Conservation (phyloP, 2,888 invertebrate genomes). For the Prosopocoilus inquinatus region DNA sequence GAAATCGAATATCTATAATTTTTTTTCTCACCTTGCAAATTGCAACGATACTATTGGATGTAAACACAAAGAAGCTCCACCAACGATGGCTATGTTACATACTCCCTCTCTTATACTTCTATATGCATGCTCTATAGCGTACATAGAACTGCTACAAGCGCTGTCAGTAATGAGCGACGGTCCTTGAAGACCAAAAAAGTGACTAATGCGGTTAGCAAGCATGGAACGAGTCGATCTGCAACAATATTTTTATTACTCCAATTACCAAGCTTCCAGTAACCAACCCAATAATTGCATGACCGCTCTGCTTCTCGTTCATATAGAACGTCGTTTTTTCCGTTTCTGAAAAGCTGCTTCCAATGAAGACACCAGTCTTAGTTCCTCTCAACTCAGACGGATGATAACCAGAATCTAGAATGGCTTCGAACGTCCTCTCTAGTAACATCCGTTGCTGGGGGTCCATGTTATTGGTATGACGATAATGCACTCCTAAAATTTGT, state of each 20-base stretch:
- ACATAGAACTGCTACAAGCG: conserved; percentile 91
- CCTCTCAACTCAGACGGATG: conserved; percentile 71
- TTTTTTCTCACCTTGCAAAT: conserved; percentile 63
- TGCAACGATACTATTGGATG: conserved; percentile 88
- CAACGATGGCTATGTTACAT: conserved; percentile 88
- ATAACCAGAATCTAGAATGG: conserved; percentile 62
- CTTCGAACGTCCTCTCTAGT: conserved; percentile 61
- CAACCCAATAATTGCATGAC: background rate
- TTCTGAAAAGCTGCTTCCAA: conserved; percentile 76
- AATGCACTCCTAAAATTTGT: conserved; percentile 26
- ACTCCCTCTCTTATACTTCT: conserved; percentile 73
- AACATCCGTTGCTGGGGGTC: conserved; percentile 60
- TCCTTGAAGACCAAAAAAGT: conserved; percentile 79
- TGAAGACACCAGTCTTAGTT: conserved; percentile 75
- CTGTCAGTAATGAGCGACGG: conserved; percentile 87
- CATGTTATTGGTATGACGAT: conserved; percentile 62
- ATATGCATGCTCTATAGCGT: conserved; percentile 82
- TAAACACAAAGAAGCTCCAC: conserved; percentile 80
- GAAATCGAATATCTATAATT: too few species aligned
- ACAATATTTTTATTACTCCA: background rate
- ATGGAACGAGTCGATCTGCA: conserved; percentile 56
- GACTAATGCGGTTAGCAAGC: conserved; percentile 88
- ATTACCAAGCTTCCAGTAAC: background rate
- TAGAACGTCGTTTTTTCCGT: conserved; percentile 60
- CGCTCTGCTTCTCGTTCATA: background rate